Percentiles rank a stretch among this genome's conserved stretches.
These are phyloP conservation scores for Phyllotreta striolata DNA, from an alignment of 2,888 invertebrate species.

Conservation along the genomic window DNA sequence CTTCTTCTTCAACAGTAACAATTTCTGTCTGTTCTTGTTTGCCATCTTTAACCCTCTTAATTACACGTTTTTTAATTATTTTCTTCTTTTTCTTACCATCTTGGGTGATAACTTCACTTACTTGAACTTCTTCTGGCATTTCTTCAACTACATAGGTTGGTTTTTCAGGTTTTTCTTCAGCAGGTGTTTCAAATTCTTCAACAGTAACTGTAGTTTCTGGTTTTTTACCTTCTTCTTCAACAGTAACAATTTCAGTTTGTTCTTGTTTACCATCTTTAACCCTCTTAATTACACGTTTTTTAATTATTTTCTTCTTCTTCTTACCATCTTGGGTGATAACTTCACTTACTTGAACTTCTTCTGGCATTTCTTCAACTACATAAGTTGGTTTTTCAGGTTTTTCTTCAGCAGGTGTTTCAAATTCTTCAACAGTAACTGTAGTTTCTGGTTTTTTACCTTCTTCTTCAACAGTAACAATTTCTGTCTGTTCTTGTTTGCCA, in stretches of 20 bases:
- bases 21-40: slow-evolving; percentile 58
- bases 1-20: slow-evolving; percentile 51
- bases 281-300: slow-evolving; percentile 60
- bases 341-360: slow-evolving; percentile 55
- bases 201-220: slow-evolving; percentile 58
- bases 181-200: slow-evolving; percentile 49
- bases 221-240: slow-evolving; percentile 58
- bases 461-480: slow-evolving; percentile 53
- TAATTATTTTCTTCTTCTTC: slow-evolving; percentile 57
- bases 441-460: slow-evolving; percentile 50
- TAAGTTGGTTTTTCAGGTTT: slow-evolving; percentile 40
- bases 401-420: slow-evolving; percentile 46
- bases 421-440: slow-evolving; percentile 52
- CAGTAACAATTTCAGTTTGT: slow-evolving; percentile 46
- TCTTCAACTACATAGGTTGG: slow-evolving; percentile 44
- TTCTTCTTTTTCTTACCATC: slow-evolving; percentile 54
- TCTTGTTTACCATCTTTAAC: slow-evolving; percentile 59
- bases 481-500: slow-evolving; percentile 53
- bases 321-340: slow-evolving; percentile 57
- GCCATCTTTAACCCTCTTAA: slow-evolving; percentile 60
- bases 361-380: slow-evolving; percentile 52
- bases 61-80: slow-evolving; percentile 55
- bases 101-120: slow-evolving; percentile 53
- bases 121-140: slow-evolving; percentile 47
- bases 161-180: slow-evolving; percentile 26